Evolutionary conservation across 1,140 invertebrate species (phyloP).

Genomic region (Drosophila suzukii): DNA sequence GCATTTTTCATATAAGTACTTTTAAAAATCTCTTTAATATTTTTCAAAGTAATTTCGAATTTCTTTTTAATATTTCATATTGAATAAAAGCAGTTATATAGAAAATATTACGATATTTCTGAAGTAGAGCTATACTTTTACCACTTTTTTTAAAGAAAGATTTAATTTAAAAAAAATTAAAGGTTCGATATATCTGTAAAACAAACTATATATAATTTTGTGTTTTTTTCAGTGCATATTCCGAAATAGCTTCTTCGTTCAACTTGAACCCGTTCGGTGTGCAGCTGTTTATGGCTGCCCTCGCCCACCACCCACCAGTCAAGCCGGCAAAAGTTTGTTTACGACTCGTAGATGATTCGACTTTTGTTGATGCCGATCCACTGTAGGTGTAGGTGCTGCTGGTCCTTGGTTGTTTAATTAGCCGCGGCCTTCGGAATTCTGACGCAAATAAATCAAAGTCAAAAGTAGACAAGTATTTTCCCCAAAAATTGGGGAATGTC

Average conservation of each 20-base stretch:
- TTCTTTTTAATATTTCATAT: too few species aligned
- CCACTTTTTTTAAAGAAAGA: too few species aligned
- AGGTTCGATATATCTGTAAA: too few species aligned
- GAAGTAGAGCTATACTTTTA: too few species aligned
- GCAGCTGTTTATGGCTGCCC: conserved; percentile 55
- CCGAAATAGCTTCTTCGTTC: conserved; percentile 33
- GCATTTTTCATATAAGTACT: too few species aligned
- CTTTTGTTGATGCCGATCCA: conserved; percentile 31
- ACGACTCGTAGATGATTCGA: conserved; percentile 27
- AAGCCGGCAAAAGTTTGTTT: conserved; percentile 48
- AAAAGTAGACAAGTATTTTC: conserved; percentile 9
- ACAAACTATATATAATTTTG: too few species aligned
- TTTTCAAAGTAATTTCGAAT: too few species aligned
- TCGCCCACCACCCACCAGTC: background rate
- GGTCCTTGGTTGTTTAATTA: conserved; percentile 53
- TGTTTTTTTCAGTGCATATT: conserved; percentile 12
- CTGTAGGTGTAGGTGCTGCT: conserved; percentile 28
- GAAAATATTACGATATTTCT: too few species aligned
- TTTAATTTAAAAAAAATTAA: too few species aligned
- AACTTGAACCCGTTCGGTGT: conserved; percentile 46
- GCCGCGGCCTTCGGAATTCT: conserved; percentile 32
- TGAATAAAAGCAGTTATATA: too few species aligned
- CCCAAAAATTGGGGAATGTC: conserved; percentile 13
- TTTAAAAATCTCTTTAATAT: too few species aligned
- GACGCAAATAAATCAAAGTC: conserved; percentile 66